Evolutionary conservation across 2,113 vertebrate genomes (phyloP).

Genomic region (Amblyornis subalaris): DNA sequence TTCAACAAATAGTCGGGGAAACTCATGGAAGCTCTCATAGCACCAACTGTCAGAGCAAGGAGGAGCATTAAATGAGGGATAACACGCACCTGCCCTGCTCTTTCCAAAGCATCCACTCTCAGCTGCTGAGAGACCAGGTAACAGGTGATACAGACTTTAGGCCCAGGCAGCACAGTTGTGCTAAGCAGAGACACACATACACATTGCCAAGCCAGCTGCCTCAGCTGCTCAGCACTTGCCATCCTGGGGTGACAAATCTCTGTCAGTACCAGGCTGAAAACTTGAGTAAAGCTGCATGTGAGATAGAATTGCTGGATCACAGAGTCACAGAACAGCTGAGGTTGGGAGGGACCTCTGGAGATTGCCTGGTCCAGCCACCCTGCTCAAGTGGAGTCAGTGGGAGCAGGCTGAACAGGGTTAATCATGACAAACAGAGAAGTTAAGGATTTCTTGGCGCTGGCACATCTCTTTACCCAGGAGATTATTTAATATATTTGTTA

Average conservation of each 20-base stretch:
- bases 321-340: background rate
- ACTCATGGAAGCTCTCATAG: background rate
- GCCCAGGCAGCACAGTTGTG: background rate
- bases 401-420: background rate
- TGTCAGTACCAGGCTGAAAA: background rate
- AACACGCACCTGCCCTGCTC: background rate
- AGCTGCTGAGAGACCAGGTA: background rate
- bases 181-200: background rate
- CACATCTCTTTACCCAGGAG: background rate
- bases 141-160: rapidly evolving
- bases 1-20: background rate
- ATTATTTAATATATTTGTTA: background rate
- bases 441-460: background rate
- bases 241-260: background rate
- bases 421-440: background rate
- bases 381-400: background rate
- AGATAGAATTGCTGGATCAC: background rate
- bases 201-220: background rate
- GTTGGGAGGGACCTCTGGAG: background rate
- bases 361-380: rapidly evolving
- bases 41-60: background rate
- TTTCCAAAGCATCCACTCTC: background rate
- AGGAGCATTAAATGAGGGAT: background rate
- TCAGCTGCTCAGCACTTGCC: background rate
- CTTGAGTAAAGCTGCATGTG: background rate